phyloP scores from a whole-genome alignment of 2,113 vertebrate genomes.

The Paradoxurus hermaphroditus region DNA sequence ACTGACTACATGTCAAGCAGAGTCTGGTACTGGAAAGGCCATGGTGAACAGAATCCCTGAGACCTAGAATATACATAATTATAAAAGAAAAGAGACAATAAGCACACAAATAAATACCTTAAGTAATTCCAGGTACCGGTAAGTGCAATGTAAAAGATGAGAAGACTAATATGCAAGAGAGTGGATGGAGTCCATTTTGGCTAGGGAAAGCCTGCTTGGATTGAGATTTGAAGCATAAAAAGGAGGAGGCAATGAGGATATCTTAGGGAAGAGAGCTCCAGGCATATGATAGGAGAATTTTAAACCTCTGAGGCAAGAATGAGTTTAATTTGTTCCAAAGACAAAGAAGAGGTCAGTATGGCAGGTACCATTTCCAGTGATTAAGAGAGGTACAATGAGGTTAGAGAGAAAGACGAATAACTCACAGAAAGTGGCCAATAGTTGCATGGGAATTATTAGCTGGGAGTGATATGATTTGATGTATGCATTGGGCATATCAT shows the following conservation, averaged over 20 bases:
- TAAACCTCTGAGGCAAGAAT: not conserved
- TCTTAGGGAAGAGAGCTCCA: not conserved
- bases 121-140: not conserved
- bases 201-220: not conserved
- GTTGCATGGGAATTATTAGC: not conserved
- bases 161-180: not conserved
- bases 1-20: not conserved
- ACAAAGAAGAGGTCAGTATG: not conserved
- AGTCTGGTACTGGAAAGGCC: not conserved
- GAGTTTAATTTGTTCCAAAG: not conserved
- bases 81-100: not conserved
- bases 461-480: not conserved
- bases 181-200: not conserved
- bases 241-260: not conserved
- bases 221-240: not conserved
- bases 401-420: not conserved
- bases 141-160: not conserved
- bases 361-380: not conserved
- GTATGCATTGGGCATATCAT: not conserved
- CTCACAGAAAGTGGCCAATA: accelerated
- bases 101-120: not conserved
- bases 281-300: not conserved
- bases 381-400: not conserved
- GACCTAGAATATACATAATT: not conserved
- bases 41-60: not conserved